Evolutionary conservation across 2,797 vertebrate genomes (phyloP).

Genomic region (Phrynocephalus vlangalii): DNA sequence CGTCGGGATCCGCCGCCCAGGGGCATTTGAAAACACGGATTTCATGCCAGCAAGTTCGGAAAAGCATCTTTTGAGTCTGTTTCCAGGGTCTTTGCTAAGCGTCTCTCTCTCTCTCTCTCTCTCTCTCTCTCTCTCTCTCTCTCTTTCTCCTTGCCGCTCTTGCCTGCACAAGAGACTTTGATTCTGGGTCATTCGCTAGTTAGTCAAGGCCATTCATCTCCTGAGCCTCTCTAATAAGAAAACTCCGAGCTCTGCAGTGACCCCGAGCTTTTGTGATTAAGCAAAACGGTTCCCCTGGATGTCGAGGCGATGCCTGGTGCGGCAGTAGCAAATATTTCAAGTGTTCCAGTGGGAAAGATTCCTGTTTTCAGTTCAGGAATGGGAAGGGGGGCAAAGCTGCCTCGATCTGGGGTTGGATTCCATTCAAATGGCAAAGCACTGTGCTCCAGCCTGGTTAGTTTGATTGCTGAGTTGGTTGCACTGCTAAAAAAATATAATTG

Average conservation of each 20-base stretch:
- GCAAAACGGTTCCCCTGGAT: constrained; percentile 28
- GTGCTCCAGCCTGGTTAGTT: not conserved
- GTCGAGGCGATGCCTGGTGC: accelerated
- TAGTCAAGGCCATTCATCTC: not conserved
- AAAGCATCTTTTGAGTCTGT: not conserved
- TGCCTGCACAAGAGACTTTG: not conserved
- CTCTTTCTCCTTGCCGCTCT: not conserved
- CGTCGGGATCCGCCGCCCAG: not conserved
- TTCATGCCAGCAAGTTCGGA: constrained; percentile 49
- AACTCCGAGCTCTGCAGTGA: not conserved
- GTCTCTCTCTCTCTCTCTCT: not conserved
- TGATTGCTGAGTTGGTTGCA: not conserved
- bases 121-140: not conserved
- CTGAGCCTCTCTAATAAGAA: not conserved
- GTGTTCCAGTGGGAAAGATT: not conserved
- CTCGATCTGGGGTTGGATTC: accelerated
- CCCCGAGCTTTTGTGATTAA: constrained; percentile 19
- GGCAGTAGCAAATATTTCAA: not conserved
- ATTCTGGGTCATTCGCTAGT: not conserved
- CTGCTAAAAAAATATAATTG: not conserved
- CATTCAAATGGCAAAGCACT: not conserved
- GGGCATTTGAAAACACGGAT: not conserved
- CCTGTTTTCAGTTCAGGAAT: not conserved
- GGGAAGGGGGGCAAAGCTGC: not conserved
- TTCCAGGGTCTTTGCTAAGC: not conserved